Evolutionary conservation across 2,113 vertebrate species (phyloP).

Genomic region (Sialia sialis): DNA sequence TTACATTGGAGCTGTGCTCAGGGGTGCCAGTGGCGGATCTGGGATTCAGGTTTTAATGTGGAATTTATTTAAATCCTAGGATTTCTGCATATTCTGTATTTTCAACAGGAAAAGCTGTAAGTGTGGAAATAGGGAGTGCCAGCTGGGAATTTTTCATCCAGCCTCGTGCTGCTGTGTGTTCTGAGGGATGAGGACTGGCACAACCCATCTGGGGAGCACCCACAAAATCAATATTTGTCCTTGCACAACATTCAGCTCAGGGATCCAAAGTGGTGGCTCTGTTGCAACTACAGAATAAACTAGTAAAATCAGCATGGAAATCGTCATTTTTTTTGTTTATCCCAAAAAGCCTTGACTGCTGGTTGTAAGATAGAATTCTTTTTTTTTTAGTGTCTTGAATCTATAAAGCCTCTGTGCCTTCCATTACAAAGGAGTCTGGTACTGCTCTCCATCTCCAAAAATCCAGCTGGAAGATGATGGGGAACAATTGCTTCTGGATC

Average conservation of each 20-base stretch:
- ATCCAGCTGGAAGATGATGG: conserved; percentile 45
- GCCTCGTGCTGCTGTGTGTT: background rate
- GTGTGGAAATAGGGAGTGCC: background rate
- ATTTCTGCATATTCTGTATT: fast-evolving
- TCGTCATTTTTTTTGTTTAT: background rate
- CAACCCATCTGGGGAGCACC: background rate
- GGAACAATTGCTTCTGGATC: background rate
- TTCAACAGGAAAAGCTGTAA: background rate
- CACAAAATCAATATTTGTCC: background rate
- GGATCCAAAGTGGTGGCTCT: background rate
- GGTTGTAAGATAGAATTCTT: background rate
- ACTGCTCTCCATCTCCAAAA: conserved; percentile 48
- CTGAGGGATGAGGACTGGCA: background rate
- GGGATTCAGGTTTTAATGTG: background rate
- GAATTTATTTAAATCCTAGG: background rate
- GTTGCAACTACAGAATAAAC: background rate
- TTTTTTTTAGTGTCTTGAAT: background rate
- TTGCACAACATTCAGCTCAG: background rate
- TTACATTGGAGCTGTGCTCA: background rate
- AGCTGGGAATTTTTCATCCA: background rate
- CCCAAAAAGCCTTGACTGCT: background rate
- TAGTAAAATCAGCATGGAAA: background rate
- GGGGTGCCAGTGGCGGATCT: background rate
- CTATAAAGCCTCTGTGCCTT: conserved; percentile 53
- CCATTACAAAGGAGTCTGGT: conserved; percentile 66